phyloP scores from a whole-genome alignment of 1,140 invertebrate species.

The Orius insidiosus region DNA sequence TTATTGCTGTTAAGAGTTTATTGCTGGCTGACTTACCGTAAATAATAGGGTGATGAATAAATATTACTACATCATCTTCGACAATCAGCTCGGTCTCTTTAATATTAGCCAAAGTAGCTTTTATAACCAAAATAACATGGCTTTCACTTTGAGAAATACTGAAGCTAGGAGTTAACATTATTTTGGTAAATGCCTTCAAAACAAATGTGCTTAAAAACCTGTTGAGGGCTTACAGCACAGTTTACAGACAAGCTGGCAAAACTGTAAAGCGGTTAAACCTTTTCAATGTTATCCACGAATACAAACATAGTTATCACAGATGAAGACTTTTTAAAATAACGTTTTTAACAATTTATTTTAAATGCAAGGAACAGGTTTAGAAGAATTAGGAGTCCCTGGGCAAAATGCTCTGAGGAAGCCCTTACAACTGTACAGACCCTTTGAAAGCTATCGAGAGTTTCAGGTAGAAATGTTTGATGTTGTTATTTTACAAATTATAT shows the following conservation, averaged over 20 bases:
- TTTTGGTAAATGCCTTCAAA: too few species aligned
- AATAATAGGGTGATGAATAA: constrained; percentile 61
- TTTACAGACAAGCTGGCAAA: too few species aligned
- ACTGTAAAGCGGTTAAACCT: too few species aligned
- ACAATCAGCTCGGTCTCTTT: constrained; percentile 55
- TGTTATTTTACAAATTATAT: neutral
- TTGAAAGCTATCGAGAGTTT: constrained; percentile 91
- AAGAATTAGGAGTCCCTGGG: constrained; percentile 83
- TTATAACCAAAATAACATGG: constrained; percentile 41
- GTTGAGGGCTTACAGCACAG: too few species aligned
- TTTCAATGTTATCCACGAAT: too few species aligned
- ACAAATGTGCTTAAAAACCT: too few species aligned
- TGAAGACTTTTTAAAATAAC: too few species aligned
- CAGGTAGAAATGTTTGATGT: constrained; percentile 42
- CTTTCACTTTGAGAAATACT: constrained; percentile 45
- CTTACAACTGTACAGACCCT: constrained; percentile 88
- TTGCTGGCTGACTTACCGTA: constrained; percentile 33
- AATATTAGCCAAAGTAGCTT: constrained; percentile 55
- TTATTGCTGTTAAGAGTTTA: too few species aligned
- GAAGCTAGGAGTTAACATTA: constrained; percentile 64
- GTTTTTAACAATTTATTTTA: neutral
- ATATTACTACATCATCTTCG: constrained; percentile 49
- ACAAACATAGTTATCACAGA: too few species aligned
- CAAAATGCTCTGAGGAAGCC: constrained; percentile 72
- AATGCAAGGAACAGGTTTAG: constrained; percentile 34